Percentiles rank a stretch among this genome's conserved stretches.
Evolutionary conservation across 2,113 vertebrate species (phyloP).

Genomic region (Scomber japonicus): DNA sequence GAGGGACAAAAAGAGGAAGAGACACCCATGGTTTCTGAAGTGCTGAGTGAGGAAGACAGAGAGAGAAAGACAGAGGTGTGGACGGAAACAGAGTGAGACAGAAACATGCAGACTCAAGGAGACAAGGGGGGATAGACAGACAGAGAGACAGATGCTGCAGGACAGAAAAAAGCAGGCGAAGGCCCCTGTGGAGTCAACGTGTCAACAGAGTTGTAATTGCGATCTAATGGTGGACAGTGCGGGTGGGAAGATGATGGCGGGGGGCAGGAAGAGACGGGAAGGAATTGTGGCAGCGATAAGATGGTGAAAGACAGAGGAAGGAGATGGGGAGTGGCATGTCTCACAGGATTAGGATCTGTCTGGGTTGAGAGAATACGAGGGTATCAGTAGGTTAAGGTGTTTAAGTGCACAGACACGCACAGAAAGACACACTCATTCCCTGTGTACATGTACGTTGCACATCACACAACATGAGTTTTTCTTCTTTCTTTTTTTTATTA

Average conservation of each 20-base stretch:
- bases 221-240: constrained; percentile 42
- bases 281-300: constrained; percentile 44
- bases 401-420: background rate
- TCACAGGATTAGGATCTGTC: constrained; percentile 52
- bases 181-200: constrained; percentile 37
- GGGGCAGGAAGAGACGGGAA: constrained; percentile 14
- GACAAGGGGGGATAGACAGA: constrained; percentile 34
- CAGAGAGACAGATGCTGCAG: constrained; percentile 52
- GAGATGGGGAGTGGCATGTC: constrained; percentile 41
- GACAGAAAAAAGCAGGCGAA: constrained; percentile 45
- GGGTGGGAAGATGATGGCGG: constrained; percentile 10
- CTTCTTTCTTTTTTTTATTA: too few relatives aligned
- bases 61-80: constrained; percentile 29
- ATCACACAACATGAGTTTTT: too few relatives aligned
- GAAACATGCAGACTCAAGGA: constrained; percentile 33
- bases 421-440: background rate
- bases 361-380: constrained; percentile 31
- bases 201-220: constrained; percentile 67
- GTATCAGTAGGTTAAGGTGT: constrained; percentile 22
- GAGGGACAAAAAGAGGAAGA: constrained; percentile 6
- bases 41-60: constrained; percentile 29
- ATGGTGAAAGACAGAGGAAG: constrained; percentile 50
- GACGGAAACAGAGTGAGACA: constrained; percentile 48
- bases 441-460: background rate
- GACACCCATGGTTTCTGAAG: constrained; percentile 30